Percentiles rank a stretch among this genome's conserved stretches.
Conservation (phyloP, 2,888 invertebrate genomes). For the Tipula unca region DNA sequence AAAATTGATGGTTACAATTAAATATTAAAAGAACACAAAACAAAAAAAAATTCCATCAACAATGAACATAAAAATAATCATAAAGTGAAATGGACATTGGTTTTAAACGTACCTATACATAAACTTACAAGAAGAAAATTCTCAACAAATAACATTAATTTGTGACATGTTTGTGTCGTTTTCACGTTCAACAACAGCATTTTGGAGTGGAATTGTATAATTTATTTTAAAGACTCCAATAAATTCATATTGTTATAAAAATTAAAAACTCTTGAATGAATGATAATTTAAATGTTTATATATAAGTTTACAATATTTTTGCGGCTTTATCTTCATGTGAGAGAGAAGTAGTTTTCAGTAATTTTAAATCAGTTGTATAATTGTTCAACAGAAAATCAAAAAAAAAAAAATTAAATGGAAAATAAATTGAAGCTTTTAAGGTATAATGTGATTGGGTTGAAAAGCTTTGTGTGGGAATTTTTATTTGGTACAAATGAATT, state of each 20-base stretch:
- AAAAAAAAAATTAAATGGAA: too few species aligned
- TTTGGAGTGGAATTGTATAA: background rate
- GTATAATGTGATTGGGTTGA: background rate
- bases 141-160: background rate
- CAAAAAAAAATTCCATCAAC: background rate
- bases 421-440: background rate
- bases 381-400: background rate
- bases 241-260: background rate
- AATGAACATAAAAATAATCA: slow-evolving; percentile 8
- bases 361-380: background rate
- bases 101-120: background rate
- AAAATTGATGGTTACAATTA: slow-evolving; percentile 8
- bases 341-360: background rate
- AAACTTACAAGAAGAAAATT: background rate
- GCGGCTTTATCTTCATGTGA: background rate
- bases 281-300: background rate
- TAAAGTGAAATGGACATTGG: background rate
- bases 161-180: slow-evolving; percentile 1
- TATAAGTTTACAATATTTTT: background rate
- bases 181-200: background rate
- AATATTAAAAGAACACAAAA: background rate
- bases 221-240: background rate
- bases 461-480: background rate
- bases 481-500: background rate
- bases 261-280: background rate